These are phyloP conservation scores for Siniperca obscura DNA, from an alignment of 2,797 vertebrate species.

Conservation along the genomic window DNA sequence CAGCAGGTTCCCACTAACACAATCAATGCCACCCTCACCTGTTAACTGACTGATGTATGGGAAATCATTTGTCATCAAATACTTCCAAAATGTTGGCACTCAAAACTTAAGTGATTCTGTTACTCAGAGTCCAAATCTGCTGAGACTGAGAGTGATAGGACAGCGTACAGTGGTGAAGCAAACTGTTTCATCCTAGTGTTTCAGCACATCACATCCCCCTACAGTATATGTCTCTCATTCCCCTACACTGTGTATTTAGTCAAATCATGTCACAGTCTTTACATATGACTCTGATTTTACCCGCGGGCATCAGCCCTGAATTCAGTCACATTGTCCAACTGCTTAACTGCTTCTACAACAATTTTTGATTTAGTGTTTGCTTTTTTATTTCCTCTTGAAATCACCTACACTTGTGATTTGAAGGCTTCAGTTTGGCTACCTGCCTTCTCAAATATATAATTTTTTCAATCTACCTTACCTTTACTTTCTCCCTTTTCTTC, in stretches of 20 bases:
- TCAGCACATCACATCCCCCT: slow-evolving; percentile 69
- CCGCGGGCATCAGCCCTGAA: slow-evolving; percentile 33
- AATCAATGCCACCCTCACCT: not conserved
- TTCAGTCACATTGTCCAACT: slow-evolving; percentile 45
- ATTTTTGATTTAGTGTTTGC: slow-evolving; percentile 46
- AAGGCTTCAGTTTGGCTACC: slow-evolving; percentile 69
- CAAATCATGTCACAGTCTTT: slow-evolving; percentile 56
- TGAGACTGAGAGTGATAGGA: not conserved
- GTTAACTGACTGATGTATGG: slow-evolving; percentile 49
- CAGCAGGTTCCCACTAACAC: slow-evolving; percentile 30
- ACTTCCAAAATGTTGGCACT: slow-evolving; percentile 44
- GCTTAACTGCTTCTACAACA: slow-evolving; percentile 39
- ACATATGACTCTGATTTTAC: slow-evolving; percentile 50
- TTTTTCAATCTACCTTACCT: slow-evolving; percentile 44
- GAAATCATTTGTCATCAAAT: slow-evolving; percentile 43
- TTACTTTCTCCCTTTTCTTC: slow-evolving; percentile 57
- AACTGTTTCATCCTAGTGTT: slow-evolving; percentile 58
- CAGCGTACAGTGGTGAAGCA: slow-evolving; percentile 44
- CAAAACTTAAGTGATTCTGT: not conserved
- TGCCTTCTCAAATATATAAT: slow-evolving; percentile 54
- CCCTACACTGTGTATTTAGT: slow-evolving; percentile 44
- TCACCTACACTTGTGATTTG: slow-evolving; percentile 51
- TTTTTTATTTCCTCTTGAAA: slow-evolving; percentile 55
- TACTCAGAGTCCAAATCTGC: not conserved
- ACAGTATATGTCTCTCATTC: slow-evolving; percentile 64